Base-by-base conservation (phyloP, 1,140 invertebrate species). In the Drosophila pseudoobscura region DNA sequence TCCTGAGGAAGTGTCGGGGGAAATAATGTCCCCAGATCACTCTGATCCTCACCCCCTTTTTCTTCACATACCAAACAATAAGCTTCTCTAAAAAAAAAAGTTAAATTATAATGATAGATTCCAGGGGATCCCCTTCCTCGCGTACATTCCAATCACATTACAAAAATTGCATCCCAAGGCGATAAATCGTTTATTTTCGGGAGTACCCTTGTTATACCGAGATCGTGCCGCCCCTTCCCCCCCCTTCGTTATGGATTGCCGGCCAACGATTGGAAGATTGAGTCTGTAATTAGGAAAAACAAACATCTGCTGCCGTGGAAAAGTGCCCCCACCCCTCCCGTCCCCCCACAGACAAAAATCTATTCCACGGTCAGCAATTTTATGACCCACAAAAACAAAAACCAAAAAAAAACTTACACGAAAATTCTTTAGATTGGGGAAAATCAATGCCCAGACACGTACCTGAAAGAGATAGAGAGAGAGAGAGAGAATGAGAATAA, bases 261-360 rank as follows among this genome's bases (percentile, higher is more conserved):
- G 52, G 53, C 56, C 49, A 57, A 74, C 59, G 31, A 9, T 58
- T 75, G 53, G 44, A 39, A 58, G 60, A 74, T 73, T 59, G 55
- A 75, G 65, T 62, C 51, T 61, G 70, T 75, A 75, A 75, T 75
- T 75, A 65, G 70, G 65, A 49, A 29, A 53, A 75, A 75, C 71
- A 53, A 75, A 75, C 71, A 65, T 65, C 54, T 53, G 71, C 43
- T 43, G 51, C 51, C 22, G 9, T 71, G 65, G 65, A 71, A 71
- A 29, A 52, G 9, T 31, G 62, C 53, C 43, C 53, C 43, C 52
- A 44, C 4, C 11, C 11, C 35, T 63, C 63, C 63, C 3, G 24
- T 24, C 5, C 24, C 24, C 24, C 24, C 24, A 24, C 24, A 0
- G 5, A 4, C 24, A 26, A 44, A 69, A 70, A 57, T 70, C 66